These are phyloP conservation scores for Shinisaurus crocodilurus DNA, from an alignment of 2,113 vertebrate species.

Conservation along the genomic window DNA sequence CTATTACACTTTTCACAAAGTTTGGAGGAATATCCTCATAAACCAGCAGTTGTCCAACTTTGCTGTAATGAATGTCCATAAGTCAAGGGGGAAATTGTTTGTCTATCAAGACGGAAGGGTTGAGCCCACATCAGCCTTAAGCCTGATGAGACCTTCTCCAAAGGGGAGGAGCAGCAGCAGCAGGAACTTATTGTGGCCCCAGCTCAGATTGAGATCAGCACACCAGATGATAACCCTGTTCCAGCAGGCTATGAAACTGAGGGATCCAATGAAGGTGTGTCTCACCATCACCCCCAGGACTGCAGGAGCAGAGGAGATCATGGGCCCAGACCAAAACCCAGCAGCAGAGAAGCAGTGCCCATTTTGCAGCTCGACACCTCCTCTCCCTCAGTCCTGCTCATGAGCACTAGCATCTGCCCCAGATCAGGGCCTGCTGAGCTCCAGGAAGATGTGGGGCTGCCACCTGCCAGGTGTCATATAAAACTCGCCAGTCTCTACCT, in stretches of 20 bases:
- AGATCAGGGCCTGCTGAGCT: not conserved
- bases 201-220: not conserved
- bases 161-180: not conserved
- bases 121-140: not conserved
- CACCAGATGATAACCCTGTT: not conserved
- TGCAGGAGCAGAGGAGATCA: not conserved
- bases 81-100: not conserved
- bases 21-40: not conserved
- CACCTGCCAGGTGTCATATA: not conserved
- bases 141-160: too few species aligned
- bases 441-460: not conserved
- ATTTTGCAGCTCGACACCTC: not conserved
- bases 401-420: not conserved
- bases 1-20: not conserved
- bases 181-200: not conserved
- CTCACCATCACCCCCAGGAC: not conserved
- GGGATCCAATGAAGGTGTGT: not conserved
- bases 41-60: not conserved
- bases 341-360: not conserved
- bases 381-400: not conserved
- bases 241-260: not conserved
- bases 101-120: not conserved
- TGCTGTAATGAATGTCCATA: not conserved
- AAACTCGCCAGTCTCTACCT: not conserved
- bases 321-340: not conserved